A percentile compares a stretch with the other conserved stretches of the same genome.
phyloP scores from a whole-genome alignment of 1,140 invertebrate genomes.

The Heliconius himera region DNA sequence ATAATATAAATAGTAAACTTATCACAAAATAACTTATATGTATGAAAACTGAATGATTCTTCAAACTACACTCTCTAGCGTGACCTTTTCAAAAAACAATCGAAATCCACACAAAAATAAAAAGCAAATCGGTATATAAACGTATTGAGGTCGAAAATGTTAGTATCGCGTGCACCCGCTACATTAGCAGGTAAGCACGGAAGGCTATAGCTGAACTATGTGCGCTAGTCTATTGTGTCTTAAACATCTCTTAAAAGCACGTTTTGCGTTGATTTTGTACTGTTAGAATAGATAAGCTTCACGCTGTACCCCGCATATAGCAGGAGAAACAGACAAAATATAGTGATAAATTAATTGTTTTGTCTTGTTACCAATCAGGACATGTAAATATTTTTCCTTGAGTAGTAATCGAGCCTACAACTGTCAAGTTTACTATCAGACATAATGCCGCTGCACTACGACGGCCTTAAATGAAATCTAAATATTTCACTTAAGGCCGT shows the following conservation, averaged over 20 bases:
- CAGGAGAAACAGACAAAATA: no score
- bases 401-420: no score
- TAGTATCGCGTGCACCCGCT: constrained; percentile 16
- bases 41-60: no score
- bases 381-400: no score
- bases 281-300: not conserved
- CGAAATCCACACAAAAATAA: constrained; percentile 23
- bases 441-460: no score
- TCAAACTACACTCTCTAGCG: not conserved
- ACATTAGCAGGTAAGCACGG: constrained; percentile 19
- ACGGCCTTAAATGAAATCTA: no score
- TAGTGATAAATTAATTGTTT: no score
- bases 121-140: constrained; percentile 16
- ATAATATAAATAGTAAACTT: no score
- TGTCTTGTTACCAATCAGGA: no score
- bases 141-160: constrained; percentile 22
- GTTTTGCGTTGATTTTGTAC: constrained; percentile 3
- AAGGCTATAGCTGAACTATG: constrained; percentile 1
- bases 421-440: no score
- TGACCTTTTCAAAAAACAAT: constrained; percentile 32
- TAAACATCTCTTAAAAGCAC: constrained; percentile 4
- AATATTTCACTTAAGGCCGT: no score
- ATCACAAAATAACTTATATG: no score
- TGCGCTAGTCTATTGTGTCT: not conserved
- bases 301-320: not conserved